These are phyloP conservation scores for Amblyornis subalaris DNA, from an alignment of 2,113 vertebrate species.

Conservation along the genomic window DNA sequence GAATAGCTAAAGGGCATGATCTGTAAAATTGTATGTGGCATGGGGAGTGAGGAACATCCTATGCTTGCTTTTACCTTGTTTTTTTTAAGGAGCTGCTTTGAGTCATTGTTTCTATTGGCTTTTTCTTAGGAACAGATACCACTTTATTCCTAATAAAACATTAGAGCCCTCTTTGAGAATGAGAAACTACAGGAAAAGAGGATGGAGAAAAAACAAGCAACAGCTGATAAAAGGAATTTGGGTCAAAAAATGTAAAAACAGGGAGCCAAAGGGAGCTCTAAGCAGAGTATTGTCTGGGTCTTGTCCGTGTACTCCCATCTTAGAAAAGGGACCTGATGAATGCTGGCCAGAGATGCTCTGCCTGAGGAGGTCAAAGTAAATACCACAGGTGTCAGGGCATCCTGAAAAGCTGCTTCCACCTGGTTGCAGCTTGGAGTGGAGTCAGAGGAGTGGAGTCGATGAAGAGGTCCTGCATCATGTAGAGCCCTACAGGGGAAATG, in stretches of 20 bases:
- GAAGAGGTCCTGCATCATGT: background rate
- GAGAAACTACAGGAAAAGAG: background rate
- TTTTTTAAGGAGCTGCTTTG: background rate
- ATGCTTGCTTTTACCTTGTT: background rate
- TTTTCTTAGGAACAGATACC: background rate
- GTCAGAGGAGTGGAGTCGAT: background rate
- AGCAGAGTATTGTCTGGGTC: background rate
- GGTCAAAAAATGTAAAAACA: background rate
- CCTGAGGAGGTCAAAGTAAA: background rate
- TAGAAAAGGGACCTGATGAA: background rate
- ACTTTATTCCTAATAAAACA: background rate
- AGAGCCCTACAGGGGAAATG: background rate
- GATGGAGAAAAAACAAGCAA: background rate
- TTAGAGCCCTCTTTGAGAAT: background rate
- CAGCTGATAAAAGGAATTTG: background rate
- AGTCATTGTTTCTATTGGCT: background rate
- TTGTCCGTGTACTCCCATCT: accelerated
- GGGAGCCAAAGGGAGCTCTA: background rate
- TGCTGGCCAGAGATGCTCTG: background rate
- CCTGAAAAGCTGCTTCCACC: background rate
- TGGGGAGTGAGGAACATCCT: background rate
- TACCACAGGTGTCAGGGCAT: accelerated
- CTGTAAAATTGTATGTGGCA: background rate
- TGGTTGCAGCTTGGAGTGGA: background rate
- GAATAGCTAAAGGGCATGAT: background rate